These are phyloP conservation scores for Pecten maximus DNA, from an alignment of 2,888 invertebrate species.

Conservation along the genomic window DNA sequence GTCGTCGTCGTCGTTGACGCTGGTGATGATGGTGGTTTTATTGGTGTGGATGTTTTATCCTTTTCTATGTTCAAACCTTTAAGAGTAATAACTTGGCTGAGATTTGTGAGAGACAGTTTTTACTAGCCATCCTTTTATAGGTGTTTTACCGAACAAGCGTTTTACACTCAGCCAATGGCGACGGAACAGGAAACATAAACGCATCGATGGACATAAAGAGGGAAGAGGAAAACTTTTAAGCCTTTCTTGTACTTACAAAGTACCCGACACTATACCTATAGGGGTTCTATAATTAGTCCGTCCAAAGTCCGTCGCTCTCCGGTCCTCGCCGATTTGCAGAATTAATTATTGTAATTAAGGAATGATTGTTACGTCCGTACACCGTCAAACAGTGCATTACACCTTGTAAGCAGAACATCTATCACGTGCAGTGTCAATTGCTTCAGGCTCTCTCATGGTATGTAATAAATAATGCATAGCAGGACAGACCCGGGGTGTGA, in stretches of 20 bases:
- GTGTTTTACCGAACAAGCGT: not conserved
- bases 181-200: not conserved
- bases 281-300: not conserved
- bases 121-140: not conserved
- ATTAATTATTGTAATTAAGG: conserved; percentile 16
- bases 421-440: not conserved
- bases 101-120: not conserved
- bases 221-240: not conserved
- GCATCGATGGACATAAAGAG: not conserved
- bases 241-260: not conserved
- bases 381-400: not conserved
- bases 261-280: not conserved
- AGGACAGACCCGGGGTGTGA: not conserved
- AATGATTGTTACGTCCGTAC: not conserved
- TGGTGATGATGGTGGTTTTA: no score
- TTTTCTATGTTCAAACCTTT: no score
- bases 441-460: not conserved
- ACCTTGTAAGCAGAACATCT: not conserved
- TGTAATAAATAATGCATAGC: conserved; percentile 5
- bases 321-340: not conserved
- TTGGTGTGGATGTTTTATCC: no score
- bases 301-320: not conserved
- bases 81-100: not conserved
- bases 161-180: not conserved
- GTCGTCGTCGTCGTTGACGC: no score